phyloP scores from a whole-genome alignment of 2,888 invertebrate genomes.

The Lasioglossum oenotherae region DNA sequence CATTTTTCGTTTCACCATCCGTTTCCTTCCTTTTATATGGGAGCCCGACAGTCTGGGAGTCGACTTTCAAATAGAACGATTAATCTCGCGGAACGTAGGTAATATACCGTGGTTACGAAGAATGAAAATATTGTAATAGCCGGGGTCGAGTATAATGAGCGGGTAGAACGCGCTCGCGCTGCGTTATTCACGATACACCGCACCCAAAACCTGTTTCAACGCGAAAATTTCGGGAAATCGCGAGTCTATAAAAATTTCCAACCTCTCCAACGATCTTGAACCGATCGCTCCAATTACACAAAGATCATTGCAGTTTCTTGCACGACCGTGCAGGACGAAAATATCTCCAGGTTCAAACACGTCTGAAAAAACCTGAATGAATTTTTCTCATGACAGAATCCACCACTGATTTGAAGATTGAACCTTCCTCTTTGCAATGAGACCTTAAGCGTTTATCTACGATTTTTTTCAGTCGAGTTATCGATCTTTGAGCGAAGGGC shows the following conservation, averaged over 20 bases:
- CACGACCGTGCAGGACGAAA: fast-evolving
- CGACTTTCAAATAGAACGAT: slow-evolving; percentile 37
- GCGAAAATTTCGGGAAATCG: slow-evolving; percentile 52
- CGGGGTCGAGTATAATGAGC: slow-evolving; percentile 47
- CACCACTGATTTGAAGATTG: too few species aligned
- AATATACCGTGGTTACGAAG: slow-evolving; percentile 54
- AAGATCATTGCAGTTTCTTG: too few species aligned
- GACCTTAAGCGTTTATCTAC: too few species aligned
- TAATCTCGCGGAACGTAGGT: slow-evolving; percentile 55
- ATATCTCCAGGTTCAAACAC: too few species aligned
- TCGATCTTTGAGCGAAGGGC: too few species aligned
- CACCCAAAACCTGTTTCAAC: slow-evolving; percentile 53
- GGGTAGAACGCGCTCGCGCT: slow-evolving; percentile 49
- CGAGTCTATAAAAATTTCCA: too few species aligned
- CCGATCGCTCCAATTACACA: too few species aligned
- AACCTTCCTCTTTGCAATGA: too few species aligned
- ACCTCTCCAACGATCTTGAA: too few species aligned
- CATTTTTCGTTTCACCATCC: background rate
- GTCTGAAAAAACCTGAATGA: too few species aligned
- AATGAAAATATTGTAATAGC: slow-evolving; percentile 71
- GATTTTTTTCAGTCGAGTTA: too few species aligned
- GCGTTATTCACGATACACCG: slow-evolving; percentile 61
- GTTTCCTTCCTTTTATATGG: slow-evolving; percentile 1
- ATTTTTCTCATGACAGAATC: too few species aligned
- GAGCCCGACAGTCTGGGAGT: background rate